A percentile compares a stretch with the other conserved stretches of the same genome.
These are phyloP conservation scores for Pseudomyrmex flavicornis DNA, from an alignment of 1,140 invertebrate genomes.

Conservation along the genomic window DNA sequence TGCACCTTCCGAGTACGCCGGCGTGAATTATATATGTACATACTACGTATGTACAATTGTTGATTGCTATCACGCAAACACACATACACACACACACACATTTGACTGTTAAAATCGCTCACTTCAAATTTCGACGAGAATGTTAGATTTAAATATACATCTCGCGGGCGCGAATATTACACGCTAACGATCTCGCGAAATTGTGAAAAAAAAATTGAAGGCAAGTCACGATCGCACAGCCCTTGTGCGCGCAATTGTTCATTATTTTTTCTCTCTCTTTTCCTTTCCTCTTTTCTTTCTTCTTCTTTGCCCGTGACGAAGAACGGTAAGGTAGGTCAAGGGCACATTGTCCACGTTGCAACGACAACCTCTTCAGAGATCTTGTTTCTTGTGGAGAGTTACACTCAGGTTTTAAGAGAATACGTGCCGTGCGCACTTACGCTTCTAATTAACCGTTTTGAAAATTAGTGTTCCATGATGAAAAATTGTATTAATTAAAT, in stretches of 20 bases:
- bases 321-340: conserved; percentile 73
- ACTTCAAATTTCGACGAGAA: too few species aligned
- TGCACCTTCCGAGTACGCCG: not conserved
- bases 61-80: not conserved
- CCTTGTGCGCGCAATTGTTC: conserved; percentile 55
- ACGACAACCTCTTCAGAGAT: conserved; percentile 16
- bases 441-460: not conserved
- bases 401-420: not conserved
- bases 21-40: too few species aligned
- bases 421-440: too few species aligned
- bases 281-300: not conserved
- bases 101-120: too few species aligned
- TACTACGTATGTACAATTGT: not conserved
- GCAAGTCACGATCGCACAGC: too few species aligned
- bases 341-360: conserved; percentile 33
- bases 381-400: not conserved
- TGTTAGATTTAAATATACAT: too few species aligned
- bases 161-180: too few species aligned
- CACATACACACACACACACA: not conserved
- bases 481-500: too few species aligned
- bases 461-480: not conserved
- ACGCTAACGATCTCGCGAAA: too few species aligned
- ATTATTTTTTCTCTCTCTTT: not conserved
- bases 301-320: conserved; percentile 48
- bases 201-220: too few species aligned